These are phyloP conservation scores for Shinisaurus crocodilurus DNA, from an alignment of 2,113 vertebrate species.

Conservation along the genomic window DNA sequence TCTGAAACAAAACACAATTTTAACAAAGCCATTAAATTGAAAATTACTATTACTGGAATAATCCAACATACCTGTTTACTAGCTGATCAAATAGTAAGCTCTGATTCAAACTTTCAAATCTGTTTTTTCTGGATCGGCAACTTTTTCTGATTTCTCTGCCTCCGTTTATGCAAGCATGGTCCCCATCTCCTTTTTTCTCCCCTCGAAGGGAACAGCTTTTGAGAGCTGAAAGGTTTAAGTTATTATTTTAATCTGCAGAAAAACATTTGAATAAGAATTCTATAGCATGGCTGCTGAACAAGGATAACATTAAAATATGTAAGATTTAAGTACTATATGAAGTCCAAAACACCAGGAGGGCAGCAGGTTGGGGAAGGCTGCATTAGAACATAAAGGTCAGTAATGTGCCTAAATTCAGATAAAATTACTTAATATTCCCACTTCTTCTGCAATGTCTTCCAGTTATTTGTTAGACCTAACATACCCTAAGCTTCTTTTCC, in stretches of 20 bases:
- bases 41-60: conserved; percentile 27
- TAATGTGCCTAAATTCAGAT: not conserved
- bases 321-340: conserved; percentile 5
- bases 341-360: too few relatives aligned
- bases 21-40: not conserved
- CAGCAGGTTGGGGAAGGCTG: too few relatives aligned
- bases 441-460: not conserved
- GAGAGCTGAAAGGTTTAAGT: conserved; percentile 84
- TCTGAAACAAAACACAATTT: not conserved
- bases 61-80: conserved; percentile 92
- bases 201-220: conserved; percentile 87
- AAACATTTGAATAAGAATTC: conserved; percentile 60
- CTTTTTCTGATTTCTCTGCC: conserved; percentile 96
- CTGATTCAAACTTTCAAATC: conserved; percentile 97
- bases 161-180: conserved; percentile 94
- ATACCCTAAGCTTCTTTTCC: not conserved
- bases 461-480: not conserved
- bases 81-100: conserved; percentile 98
- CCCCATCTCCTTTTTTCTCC: conserved; percentile 88
- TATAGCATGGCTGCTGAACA: conserved; percentile 45
- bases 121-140: conserved; percentile 93
- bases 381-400: not conserved
- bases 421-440: not conserved
- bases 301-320: conserved; percentile 54
- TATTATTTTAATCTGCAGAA: conserved; percentile 72